Evolutionary conservation across 1,140 invertebrate genomes (phyloP), one percentile per base, ranked within the genome.

Genomic region (Drosophila teissieri): DNA sequence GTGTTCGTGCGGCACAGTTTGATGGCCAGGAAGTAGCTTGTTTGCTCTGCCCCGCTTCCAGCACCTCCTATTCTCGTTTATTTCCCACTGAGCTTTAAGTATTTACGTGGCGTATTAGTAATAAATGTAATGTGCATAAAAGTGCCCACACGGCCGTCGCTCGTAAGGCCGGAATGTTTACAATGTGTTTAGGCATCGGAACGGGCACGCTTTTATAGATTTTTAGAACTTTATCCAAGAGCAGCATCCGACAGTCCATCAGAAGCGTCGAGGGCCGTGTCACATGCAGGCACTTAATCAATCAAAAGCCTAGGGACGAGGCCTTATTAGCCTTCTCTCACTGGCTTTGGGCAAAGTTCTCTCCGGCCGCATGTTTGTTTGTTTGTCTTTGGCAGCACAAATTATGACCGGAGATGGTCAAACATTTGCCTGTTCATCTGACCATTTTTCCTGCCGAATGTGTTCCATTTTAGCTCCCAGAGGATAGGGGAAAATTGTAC

Each of bases 51-150:
- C 40, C 52, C 37, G 27, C 36, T 34, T 45, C 34, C 27, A 5
- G 46, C 22, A 12, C 31, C 39, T 39, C 27, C 37, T 2, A 10
- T 12, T 14, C 11, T 39, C 40, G 37, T n/a, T 36, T 36, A 34
- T 61, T 46, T 44, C 56, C 36, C 37, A 31, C 8, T 31, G 65
- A 31, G 63, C 80, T 80, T 89, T 84, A 83, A 89, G 83, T 89
- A 84, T 89, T 88, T 89, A 84, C 84, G 84, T 88, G 83, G 83
- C 83, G 84, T 89, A 89, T 89, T 83, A 88, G 84, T 88, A 89
- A 88, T 89, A 88, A 88, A 89, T 88, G 84, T 88, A 88, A 86
- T 83, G 83, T 88, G 80, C 65, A 83, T 82, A 73, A 72, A 70
- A 79, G 76, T 69, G 76, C 79, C 75, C 60, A 60, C 57, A 51